phyloP scores from a whole-genome alignment of 2,113 vertebrate species.

The Eupsittula cactorum region DNA sequence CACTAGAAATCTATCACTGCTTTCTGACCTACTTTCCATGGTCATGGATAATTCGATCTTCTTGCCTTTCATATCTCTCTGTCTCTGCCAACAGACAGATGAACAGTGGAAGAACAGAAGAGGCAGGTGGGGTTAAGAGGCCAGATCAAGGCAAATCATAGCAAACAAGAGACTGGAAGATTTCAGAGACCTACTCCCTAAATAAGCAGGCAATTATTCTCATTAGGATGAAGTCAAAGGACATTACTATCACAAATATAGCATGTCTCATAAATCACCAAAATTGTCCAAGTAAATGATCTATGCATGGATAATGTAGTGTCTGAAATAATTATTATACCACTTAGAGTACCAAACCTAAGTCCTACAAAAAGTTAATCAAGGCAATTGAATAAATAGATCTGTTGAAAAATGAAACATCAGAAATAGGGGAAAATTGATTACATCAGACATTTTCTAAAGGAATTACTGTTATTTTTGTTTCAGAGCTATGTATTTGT shows the following conservation, averaged over 20 bases:
- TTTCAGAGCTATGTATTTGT: not conserved
- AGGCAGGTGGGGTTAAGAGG: constrained; percentile 43
- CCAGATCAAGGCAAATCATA: constrained; percentile 20
- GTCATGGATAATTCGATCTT: constrained; percentile 61
- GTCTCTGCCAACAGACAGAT: constrained; percentile 53
- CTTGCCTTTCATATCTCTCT: constrained; percentile 53
- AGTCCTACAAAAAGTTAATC: not conserved
- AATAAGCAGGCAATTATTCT: not conserved
- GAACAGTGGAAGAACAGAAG: constrained; percentile 46
- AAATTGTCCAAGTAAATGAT: not conserved
- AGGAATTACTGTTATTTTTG: not conserved
- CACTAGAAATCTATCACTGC: constrained; percentile 39
- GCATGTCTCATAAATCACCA: not conserved
- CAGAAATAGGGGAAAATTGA: not conserved
- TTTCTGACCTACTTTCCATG: constrained; percentile 67
- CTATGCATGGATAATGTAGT: not conserved
- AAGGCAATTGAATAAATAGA: not conserved
- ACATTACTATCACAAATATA: not conserved
- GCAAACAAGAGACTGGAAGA: not conserved
- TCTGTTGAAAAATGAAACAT: not conserved
- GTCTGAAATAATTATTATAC: not conserved
- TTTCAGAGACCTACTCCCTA: not conserved
- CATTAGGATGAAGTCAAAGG: not conserved
- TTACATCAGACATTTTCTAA: not conserved
- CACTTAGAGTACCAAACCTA: not conserved